Evolutionary conservation across 2,888 invertebrate genomes (phyloP).

Genomic region (Drosophila ezoana): DNA sequence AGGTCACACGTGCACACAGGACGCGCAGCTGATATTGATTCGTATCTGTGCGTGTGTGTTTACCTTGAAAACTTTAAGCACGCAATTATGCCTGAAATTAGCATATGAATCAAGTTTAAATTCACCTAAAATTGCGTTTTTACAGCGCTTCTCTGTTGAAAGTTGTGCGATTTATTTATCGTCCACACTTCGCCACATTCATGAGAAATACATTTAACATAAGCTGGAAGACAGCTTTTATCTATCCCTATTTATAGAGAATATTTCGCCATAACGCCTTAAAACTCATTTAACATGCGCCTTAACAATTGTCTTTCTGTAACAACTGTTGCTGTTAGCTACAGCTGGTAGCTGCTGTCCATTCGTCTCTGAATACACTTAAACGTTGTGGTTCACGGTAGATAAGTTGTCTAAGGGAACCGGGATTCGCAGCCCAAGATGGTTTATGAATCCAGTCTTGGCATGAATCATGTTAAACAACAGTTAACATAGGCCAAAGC

Average conservation of each 20-base stretch:
- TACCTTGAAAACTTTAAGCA: not conserved
- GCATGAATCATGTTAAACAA: too few species aligned
- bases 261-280: not conserved
- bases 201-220: too few species aligned
- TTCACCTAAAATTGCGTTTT: not conserved
- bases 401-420: too few species aligned
- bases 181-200: too few species aligned
- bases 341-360: not conserved
- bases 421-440: too few species aligned
- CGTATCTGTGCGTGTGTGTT: not conserved
- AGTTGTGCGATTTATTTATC: too few species aligned
- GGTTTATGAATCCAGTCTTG: too few species aligned
- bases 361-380: too few species aligned
- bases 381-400: not conserved
- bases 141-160: too few species aligned
- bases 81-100: not conserved
- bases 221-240: too few species aligned
- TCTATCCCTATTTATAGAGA: too few species aligned
- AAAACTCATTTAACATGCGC: not conserved
- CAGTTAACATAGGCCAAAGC: too few species aligned
- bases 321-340: not conserved
- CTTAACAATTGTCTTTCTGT: not conserved
- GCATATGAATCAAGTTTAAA: not conserved
- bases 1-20: slow-evolving; percentile 12
- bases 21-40: slow-evolving; percentile 28